Percentiles rank a stretch among this genome's conserved stretches.
Evolutionary conservation across 2,888 invertebrate species (phyloP).

Genomic region (Drosophila infuscata): DNA sequence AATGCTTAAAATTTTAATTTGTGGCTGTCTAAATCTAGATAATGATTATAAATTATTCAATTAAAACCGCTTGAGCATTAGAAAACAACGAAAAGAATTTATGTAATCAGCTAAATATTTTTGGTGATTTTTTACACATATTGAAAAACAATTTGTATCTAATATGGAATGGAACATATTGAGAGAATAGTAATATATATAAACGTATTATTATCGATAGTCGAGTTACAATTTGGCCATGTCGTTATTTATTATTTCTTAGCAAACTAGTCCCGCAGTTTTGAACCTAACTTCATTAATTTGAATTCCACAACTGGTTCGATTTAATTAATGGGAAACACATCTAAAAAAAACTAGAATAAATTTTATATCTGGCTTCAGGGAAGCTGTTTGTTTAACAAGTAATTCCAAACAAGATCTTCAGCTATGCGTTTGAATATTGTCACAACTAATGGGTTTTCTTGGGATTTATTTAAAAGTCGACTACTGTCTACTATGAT

Average conservation of each 20-base stretch:
- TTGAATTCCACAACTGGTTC: neutral
- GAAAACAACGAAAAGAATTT: neutral
- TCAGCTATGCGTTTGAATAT: too few species aligned
- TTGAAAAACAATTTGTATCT: neutral
- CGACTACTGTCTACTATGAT: neutral
- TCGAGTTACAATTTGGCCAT: neutral
- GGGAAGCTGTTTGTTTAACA: neutral
- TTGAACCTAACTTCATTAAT: neutral
- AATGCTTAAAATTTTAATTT: neutral
- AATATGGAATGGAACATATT: neutral
- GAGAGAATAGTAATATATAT: neutral
- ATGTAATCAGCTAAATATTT: neutral
- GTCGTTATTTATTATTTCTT: neutral
- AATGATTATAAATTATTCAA: neutral
- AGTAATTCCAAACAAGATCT: neutral
- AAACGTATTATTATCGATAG: neutral
- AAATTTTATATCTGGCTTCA: too few species aligned
- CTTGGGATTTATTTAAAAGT: too few species aligned
- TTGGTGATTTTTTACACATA: neutral
- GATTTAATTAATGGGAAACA: neutral
- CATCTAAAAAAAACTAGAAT: too few species aligned
- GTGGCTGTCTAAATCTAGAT: neutral
- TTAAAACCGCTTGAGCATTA: neutral
- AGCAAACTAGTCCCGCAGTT: neutral
- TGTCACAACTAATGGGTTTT: too few species aligned